Evolutionary conservation across 2,888 invertebrate genomes (phyloP), one percentile per base, ranked within the genome.

Genomic region (Pristionchus fissidentatus): DNA sequence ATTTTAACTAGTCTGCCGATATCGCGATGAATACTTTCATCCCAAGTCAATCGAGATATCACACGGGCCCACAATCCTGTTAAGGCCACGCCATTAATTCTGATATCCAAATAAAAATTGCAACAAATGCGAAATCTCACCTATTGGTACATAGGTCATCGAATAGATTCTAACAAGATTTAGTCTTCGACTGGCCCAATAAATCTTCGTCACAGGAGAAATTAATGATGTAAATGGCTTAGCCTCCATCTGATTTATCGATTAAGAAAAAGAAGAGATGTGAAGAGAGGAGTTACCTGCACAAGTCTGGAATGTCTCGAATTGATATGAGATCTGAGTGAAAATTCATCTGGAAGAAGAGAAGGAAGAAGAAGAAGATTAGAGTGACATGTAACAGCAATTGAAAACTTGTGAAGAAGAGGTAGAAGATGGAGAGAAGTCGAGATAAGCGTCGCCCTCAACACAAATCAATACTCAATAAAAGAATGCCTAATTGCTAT

Each of bases 61-160:
- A 82, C 3, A 10, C 70, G 82, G 32, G 82, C 52, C 82, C 82
- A 82, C 46, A 82, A 82, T 26, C 82, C 82, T 80, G 19, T 3
- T 55, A 77, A 32, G 13, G 26, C 26, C 26, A 66, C n/a, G n/a
- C n/a, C n/a, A n/a, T n/a, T n/a, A n/a, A n/a, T n/a, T n/a, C n/a
- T n/a, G n/a, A n/a, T n/a, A n/a, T n/a, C n/a, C n/a, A n/a, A n/a
- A n/a, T 70, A 26, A 70, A 70, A 10, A 38, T 7, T 70, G 38
- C 26, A 70, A 10, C 5, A 35, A 29, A 79, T 83, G 43, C 84
- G 75, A 52, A 84, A 80, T 26, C 80, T 82, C 41, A 85, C 98
- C 98, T 87, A 96, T 96, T 0, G 99, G 99, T 92, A 98, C 97
- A 93, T 99, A 99, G 0, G 97, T 97, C 95, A 98, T 95, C 15